Evolutionary conservation across 1,140 invertebrate species (phyloP).

Genomic region (Ptiloglossa arizonensis): DNA sequence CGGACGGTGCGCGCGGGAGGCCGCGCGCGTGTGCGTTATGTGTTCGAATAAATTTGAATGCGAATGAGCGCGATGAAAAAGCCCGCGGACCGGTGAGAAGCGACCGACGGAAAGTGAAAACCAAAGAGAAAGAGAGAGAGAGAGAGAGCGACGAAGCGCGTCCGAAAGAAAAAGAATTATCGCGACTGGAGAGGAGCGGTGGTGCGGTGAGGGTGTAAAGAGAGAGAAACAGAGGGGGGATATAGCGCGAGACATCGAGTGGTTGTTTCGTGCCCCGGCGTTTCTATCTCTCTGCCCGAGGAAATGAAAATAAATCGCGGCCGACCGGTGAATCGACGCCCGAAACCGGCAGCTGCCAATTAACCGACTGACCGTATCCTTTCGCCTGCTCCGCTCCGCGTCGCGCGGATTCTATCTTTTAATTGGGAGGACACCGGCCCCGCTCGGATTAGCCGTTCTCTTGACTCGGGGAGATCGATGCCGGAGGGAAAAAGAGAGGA

Average conservation of each 20-base stretch:
- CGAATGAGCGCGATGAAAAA: slow-evolving; percentile 59
- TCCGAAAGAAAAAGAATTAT: neutral
- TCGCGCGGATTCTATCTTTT: slow-evolving; percentile 58
- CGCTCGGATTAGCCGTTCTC: slow-evolving; percentile 60
- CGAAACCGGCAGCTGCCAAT: slow-evolving; percentile 54
- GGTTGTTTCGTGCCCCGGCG: slow-evolving; percentile 9
- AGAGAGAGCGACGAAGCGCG: neutral
- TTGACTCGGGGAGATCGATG: slow-evolving; percentile 61
- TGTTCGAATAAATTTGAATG: slow-evolving; percentile 71
- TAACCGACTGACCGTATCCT: slow-evolving; percentile 45
- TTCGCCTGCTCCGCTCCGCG: neutral
- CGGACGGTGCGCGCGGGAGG: slow-evolving; percentile 24
- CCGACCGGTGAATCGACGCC: slow-evolving; percentile 24
- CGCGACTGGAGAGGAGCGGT: neutral
- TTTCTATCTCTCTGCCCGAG: slow-evolving; percentile 22
- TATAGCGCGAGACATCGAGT: slow-evolving; percentile 16
- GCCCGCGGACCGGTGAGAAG: neutral
- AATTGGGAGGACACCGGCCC: slow-evolving; percentile 54
- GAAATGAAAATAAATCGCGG: slow-evolving; percentile 53
- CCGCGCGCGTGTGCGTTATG: slow-evolving; percentile 58
- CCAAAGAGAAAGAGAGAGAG: neutral
- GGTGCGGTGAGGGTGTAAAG: no score
- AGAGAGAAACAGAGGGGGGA: no score
- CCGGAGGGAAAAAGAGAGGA: no score
- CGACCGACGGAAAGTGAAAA: neutral